These are phyloP conservation scores for Toxotes jaculatrix DNA, from an alignment of 2,113 vertebrate genomes.

Conservation along the genomic window DNA sequence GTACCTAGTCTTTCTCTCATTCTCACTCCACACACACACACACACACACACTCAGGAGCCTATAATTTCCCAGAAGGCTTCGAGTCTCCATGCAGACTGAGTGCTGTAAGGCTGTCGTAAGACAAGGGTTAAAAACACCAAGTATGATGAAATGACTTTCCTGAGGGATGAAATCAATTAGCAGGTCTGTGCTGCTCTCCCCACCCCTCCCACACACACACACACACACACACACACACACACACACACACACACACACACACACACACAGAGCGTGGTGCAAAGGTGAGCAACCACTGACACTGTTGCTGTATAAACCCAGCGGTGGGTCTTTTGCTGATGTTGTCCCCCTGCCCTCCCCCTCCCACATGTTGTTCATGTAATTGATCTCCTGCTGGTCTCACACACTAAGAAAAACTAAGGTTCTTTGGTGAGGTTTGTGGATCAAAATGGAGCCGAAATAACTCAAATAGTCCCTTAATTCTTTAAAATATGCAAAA, in stretches of 20 bases:
- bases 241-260: not conserved
- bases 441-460: not conserved
- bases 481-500: no score
- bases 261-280: slow-evolving; percentile 55
- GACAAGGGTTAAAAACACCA: slow-evolving; percentile 82
- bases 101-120: slow-evolving; percentile 74
- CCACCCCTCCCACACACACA: not conserved
- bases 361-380: not conserved
- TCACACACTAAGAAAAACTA: not conserved
- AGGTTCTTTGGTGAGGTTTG: not conserved
- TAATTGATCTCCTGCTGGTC: slow-evolving; percentile 34
- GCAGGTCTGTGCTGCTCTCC: slow-evolving; percentile 26
- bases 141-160: slow-evolving; percentile 85
- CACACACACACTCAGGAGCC: slow-evolving; percentile 22
- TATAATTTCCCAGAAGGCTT: slow-evolving; percentile 60
- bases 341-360: not conserved
- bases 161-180: slow-evolving; percentile 84
- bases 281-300: slow-evolving; percentile 74
- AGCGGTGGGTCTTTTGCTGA: slow-evolving; percentile 40
- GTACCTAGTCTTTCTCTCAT: not conserved
- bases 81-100: slow-evolving; percentile 49
- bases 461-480: not conserved
- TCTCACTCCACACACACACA: slow-evolving; percentile 12
- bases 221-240: no score
- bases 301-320: slow-evolving; percentile 57